Percentiles rank a stretch among this genome's conserved stretches.
Conservation (phyloP, 2,797 vertebrate species). For the Luscinia megarhynchos region DNA sequence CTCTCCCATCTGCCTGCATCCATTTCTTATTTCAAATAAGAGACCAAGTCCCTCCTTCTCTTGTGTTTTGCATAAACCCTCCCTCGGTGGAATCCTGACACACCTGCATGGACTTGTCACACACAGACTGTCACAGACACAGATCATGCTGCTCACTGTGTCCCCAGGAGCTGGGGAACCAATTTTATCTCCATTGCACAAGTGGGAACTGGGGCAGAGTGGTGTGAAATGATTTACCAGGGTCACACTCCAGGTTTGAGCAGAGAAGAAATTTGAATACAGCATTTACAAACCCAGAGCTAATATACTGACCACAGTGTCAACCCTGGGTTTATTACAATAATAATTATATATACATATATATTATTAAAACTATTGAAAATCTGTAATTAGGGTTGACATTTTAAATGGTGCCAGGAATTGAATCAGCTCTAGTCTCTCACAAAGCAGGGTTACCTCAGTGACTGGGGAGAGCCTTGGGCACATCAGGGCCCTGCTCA, state of each 20-base stretch:
- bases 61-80: neutral
- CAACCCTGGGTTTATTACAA: neutral
- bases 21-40: neutral
- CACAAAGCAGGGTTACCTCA: neutral
- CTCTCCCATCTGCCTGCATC: neutral
- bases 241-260: neutral
- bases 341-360: neutral
- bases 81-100: neutral
- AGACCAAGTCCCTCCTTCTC: neutral
- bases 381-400: neutral
- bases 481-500: neutral
- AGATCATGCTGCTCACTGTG: rapidly evolving
- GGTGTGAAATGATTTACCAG: neutral
- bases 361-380: neutral
- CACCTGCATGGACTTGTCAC: neutral
- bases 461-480: neutral
- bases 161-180: neutral
- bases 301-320: neutral
- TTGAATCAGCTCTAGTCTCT: neutral
- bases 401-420: neutral
- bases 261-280: neutral
- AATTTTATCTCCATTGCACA: neutral
- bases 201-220: neutral
- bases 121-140: neutral
- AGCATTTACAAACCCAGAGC: neutral